Evolutionary conservation across 2,797 vertebrate genomes (phyloP).

Genomic region (Ctenochaetus hawaiiensis): DNA sequence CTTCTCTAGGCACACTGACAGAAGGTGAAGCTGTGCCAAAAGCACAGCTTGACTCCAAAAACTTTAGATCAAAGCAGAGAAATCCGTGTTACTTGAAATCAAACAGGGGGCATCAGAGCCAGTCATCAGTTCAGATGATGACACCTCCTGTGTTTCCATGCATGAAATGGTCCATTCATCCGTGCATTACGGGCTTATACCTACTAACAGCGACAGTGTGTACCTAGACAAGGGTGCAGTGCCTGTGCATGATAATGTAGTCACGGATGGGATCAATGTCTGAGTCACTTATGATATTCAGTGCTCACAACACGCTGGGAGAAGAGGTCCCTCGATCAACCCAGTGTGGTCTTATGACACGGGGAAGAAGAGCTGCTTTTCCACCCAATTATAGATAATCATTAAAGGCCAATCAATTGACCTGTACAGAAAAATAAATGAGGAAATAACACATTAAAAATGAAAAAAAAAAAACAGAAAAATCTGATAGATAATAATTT

Average conservation of each 20-base stretch:
- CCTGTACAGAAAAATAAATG: neutral
- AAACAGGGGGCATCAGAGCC: constrained; percentile 25
- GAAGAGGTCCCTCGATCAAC: constrained; percentile 23
- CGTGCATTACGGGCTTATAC: constrained; percentile 42
- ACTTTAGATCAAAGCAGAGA: constrained; percentile 40
- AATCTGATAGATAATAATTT: no score
- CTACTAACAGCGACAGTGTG: constrained; percentile 51
- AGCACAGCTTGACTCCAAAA: constrained; percentile 31
- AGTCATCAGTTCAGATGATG: constrained; percentile 52
- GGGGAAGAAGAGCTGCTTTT: neutral
- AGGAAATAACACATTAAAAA: neutral
- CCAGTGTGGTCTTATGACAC: neutral
- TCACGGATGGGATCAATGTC: constrained; percentile 53
- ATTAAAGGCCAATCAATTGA: neutral
- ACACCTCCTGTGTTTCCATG: constrained; percentile 52
- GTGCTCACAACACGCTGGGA: constrained; percentile 20
- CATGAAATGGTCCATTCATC: constrained; percentile 57
- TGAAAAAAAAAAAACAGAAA: no score
- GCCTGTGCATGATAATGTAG: constrained; percentile 64
- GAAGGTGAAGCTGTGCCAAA: constrained; percentile 13
- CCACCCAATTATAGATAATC: neutral
- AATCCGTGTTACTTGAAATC: constrained; percentile 39
- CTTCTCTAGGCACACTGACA: neutral
- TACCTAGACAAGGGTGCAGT: constrained; percentile 47
- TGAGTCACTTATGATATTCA: constrained; percentile 49